Evolutionary conservation across 1,140 invertebrate genomes (phyloP), one percentile per base, ranked within the genome.

Genomic region (Bombus sibiricus): DNA sequence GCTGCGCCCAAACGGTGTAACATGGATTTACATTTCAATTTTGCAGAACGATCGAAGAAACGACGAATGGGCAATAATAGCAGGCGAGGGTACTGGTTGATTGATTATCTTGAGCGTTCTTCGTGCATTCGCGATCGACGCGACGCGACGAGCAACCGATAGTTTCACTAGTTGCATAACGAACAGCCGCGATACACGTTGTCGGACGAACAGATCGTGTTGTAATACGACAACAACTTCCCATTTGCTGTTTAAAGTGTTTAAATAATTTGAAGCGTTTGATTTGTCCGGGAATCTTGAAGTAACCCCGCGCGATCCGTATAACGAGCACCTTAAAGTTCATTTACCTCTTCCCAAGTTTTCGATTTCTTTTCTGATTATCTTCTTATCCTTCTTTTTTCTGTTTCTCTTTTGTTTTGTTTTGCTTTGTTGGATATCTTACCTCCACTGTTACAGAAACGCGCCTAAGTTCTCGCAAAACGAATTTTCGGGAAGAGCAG

Each of bases 151-250:
- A 91, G 90, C 83, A 88, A 88, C 47, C 86, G 91, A 93, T 93
- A 93, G 93, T 94, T 94, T 94, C 93, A 92, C 91, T 86, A 74
- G 88, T 94, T 94, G 90, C 91, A 89, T 93, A 94, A 93, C 90
- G 86, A n/a, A 59, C 57, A 28, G 90, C 68, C 83, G 37, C 59
- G 88, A 34, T 82, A 86, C 78, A 59, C 85, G 73, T 74, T 81
- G 76, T 86, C 83, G 79, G 84, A 86, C 82, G 68, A 59, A 62
- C 28, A 41, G 68, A 77, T 69, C 68, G 89, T 83, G 83, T 91
- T 87, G 83, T 59, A 88, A 85, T 34, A 43, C 79, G 72, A 76
- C 74, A 87, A 87, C 57, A 77, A 85, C 77, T 74, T 66, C 75
- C 53, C 57, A 62, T 75, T 80, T n/a, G 81, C 66, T 71, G 77